These are phyloP conservation scores for Chironomus tepperi DNA, from an alignment of 1,140 invertebrate genomes.

Conservation along the genomic window DNA sequence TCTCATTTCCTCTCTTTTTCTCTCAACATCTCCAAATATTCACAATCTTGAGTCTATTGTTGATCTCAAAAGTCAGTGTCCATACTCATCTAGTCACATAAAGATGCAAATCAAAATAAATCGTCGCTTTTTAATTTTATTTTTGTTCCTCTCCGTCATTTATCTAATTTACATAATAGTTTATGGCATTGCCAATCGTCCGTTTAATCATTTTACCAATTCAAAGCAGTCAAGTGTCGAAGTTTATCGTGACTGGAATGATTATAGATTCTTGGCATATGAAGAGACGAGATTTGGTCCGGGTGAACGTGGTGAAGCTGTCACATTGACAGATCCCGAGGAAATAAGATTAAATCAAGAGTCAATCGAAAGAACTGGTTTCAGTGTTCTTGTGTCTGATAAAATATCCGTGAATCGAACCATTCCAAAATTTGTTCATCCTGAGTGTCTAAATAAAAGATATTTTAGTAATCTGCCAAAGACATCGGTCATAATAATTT, in stretches of 20 bases:
- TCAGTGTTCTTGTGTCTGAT: constrained; percentile 70
- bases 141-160: constrained; percentile 17
- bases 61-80: not conserved
- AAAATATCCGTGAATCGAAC: constrained; percentile 50
- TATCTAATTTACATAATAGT: not conserved
- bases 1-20: no score
- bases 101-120: constrained; percentile 25
- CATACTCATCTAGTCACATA: constrained; percentile 22
- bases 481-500: not conserved
- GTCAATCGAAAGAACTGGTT: constrained; percentile 68
- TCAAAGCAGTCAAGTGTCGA: not conserved
- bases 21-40: no score
- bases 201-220: not conserved
- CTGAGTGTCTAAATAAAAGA: not conserved
- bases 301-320: constrained; percentile 63
- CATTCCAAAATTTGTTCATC: not conserved
- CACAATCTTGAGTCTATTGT: no score
- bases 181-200: not conserved
- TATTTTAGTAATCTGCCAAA: not conserved
- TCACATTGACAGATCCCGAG: constrained; percentile 44
- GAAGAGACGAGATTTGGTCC: constrained; percentile 49
- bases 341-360: constrained; percentile 43
- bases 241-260: constrained; percentile 54
- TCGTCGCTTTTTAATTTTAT: constrained; percentile 35
- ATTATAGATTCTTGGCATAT: constrained; percentile 50